Evolutionary conservation across 2,113 vertebrate species (phyloP), one percentile per base, ranked within the genome.

Genomic region (Murina feae): DNA sequence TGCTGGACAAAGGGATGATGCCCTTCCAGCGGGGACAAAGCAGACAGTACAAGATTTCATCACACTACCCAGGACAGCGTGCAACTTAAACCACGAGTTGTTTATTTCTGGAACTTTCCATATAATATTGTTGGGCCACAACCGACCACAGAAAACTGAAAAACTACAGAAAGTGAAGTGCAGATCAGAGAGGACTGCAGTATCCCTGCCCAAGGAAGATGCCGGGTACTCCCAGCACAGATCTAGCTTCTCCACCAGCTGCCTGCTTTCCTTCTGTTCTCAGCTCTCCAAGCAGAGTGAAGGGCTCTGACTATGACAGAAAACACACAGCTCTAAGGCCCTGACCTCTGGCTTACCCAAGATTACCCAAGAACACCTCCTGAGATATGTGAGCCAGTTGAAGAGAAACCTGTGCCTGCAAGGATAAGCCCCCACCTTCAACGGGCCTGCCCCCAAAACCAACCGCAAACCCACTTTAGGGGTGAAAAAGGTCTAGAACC

Each of bases 391-490:
- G 49, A 60, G 72, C 60, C 30, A 37, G 30, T 0, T 23, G n/a
- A 71, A 37, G 88, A 91, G 75, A 89, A 58, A 39, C 68, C 12
- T 85, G 18, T n/a, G 47, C 39, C 71, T 89, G 69, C 55, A 42
- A 88, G 35, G 28, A 39, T 28, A 17, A 53, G 5, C 47, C 16
- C 51, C 21, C 25, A 47, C 35, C 81, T 28, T 80, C 25, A 30
- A n/a, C 2, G 68, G 44, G 51, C 14, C n/a, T 25, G 6, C 4
- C 21, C 23, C 39, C 4, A 81, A 88, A 90, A 74, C n/a, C 85
- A 81, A 47, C 37, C 16, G 53, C 72, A 85, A n/a, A 60, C 13
- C 32, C 42, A 44, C 14, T 9, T 9, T 3, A 11, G 21, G 47
- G 28, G 32, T 4, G 35, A 55, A 23, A 75, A 55, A 42, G 71